Conservation (phyloP, 2,888 invertebrate species). For the Elaeidobius kamerunicus region DNA sequence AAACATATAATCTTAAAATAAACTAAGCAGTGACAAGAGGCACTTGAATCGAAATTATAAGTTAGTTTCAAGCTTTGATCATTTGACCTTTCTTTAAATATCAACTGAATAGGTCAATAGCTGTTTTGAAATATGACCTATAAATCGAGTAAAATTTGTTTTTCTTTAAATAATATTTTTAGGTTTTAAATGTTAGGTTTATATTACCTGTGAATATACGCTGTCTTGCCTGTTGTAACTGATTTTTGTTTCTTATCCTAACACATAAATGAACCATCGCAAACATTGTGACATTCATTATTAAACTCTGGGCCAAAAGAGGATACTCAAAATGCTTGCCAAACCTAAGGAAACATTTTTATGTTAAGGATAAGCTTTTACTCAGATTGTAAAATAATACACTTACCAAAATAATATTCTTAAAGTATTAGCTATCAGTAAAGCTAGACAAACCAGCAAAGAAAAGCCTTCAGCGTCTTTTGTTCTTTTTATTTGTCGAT, state of each 20-base stretch:
- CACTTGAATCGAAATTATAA: too few relatives aligned
- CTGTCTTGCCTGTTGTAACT: slow-evolving; percentile 71
- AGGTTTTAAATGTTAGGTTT: too few relatives aligned
- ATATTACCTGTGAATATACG: slow-evolving; percentile 83
- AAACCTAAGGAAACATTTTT: slow-evolving; percentile 88
- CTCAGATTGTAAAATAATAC: slow-evolving; percentile 42
- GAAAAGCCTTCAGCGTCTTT: slow-evolving; percentile 98
- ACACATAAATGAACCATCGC: slow-evolving; percentile 93
- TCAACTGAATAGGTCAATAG: too few relatives aligned
- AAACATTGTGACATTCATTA: slow-evolving; percentile 97
- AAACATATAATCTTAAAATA: too few relatives aligned
- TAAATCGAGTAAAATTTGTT: too few relatives aligned
- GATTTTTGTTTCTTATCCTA: slow-evolving; percentile 75
- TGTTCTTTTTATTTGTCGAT: slow-evolving; percentile 84
- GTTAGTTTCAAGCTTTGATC: too few relatives aligned
- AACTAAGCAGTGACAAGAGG: too few relatives aligned
- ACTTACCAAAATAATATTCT: slow-evolving; percentile 97
- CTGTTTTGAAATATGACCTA: too few relatives aligned
- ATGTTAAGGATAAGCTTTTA: slow-evolving; percentile 4
- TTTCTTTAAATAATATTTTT: too few relatives aligned
- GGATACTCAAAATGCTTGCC: slow-evolving; percentile 96
- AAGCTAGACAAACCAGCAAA: slow-evolving; percentile 90
- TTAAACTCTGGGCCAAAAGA: slow-evolving; percentile 90
- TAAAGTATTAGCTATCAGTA: slow-evolving; percentile 93
- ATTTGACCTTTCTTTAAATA: too few relatives aligned